Evolutionary conservation across 2,888 invertebrate genomes (phyloP).

Genomic region (Sclerodermus sp.): DNA sequence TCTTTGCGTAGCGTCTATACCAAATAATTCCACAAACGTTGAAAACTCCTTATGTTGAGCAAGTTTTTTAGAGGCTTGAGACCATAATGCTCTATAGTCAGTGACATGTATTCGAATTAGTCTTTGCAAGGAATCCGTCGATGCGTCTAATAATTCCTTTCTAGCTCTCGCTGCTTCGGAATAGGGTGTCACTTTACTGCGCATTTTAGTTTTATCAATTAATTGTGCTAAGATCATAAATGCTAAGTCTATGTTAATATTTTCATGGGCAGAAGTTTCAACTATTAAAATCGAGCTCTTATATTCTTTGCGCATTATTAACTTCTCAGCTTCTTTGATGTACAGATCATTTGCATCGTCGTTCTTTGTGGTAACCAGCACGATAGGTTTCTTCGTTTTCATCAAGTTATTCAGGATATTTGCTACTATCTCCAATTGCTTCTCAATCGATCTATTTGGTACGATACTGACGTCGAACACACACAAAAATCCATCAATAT

Average conservation of each 20-base stretch:
- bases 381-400: slow-evolving; percentile 93
- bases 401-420: slow-evolving; percentile 83
- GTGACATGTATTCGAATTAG: slow-evolving; percentile 83
- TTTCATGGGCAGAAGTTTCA: slow-evolving; percentile 94
- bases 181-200: slow-evolving; percentile 72
- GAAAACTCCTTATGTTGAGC: slow-evolving; percentile 87
- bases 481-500: slow-evolving; percentile 93
- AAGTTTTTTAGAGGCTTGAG: slow-evolving; percentile 81
- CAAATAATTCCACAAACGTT: slow-evolving; percentile 87
- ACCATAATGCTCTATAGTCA: slow-evolving; percentile 84
- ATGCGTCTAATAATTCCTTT: slow-evolving; percentile 85
- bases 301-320: slow-evolving; percentile 88
- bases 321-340: slow-evolving; percentile 84
- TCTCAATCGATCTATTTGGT: slow-evolving; percentile 87
- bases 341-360: slow-evolving; percentile 89
- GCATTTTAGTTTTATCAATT: slow-evolving; percentile 85
- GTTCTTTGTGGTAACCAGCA: slow-evolving; percentile 93
- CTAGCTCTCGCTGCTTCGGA: slow-evolving; percentile 83
- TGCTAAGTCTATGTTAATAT: slow-evolving; percentile 93
- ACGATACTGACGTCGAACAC: slow-evolving; percentile 95
- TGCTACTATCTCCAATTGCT: slow-evolving; percentile 85
- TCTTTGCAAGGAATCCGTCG: slow-evolving; percentile 87
- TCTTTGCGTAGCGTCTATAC: slow-evolving; percentile 79
- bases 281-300: slow-evolving; percentile 85
- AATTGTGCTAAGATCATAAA: slow-evolving; percentile 88